These are phyloP conservation scores for Oryzias sinensis DNA, from an alignment of 2,797 vertebrate species.

Conservation along the genomic window DNA sequence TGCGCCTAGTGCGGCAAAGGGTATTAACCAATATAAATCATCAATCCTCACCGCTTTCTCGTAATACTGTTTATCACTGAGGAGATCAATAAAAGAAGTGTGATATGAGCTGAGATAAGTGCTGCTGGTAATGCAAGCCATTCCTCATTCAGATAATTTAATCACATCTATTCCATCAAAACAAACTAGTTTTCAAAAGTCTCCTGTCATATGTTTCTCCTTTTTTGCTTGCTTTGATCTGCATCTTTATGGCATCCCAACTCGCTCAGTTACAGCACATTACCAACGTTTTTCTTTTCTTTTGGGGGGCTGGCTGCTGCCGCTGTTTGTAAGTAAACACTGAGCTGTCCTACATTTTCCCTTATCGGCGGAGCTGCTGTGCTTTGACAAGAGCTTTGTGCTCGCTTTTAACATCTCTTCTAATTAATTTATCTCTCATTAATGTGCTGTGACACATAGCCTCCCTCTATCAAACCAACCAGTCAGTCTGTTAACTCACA, in stretches of 20 bases:
- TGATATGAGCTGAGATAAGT: slow-evolving; percentile 22
- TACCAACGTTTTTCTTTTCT: slow-evolving; percentile 32
- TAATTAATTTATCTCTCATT: slow-evolving; percentile 76
- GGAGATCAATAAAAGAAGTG: slow-evolving; percentile 34
- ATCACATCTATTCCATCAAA: slow-evolving; percentile 17
- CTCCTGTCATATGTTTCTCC: slow-evolving; percentile 18
- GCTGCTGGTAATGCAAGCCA: slow-evolving; percentile 13
- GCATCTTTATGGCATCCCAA: slow-evolving; percentile 29
- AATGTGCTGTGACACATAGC: slow-evolving; percentile 72
- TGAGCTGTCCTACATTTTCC: slow-evolving; percentile 65
- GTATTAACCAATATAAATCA: slow-evolving; percentile 25
- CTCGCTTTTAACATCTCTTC: slow-evolving; percentile 68
- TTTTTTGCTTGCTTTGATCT: slow-evolving; percentile 30
- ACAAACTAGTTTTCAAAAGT: slow-evolving; percentile 20
- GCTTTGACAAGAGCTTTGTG: slow-evolving; percentile 52
- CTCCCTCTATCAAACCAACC: slow-evolving; percentile 35
- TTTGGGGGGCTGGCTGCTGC: slow-evolving; percentile 17
- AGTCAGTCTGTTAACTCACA: slow-evolving; percentile 42
- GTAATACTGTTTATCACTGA: slow-evolving; percentile 18
- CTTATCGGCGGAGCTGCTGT: slow-evolving; percentile 11
- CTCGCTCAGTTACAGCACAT: slow-evolving; percentile 16
- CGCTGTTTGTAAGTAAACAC: slow-evolving; percentile 28
- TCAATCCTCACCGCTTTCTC: slow-evolving; percentile 11
- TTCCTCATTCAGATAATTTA: slow-evolving; percentile 31
- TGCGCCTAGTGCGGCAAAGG: slow-evolving; percentile 21